A percentile compares a stretch with the other conserved stretches of the same genome.
Conservation (phyloP, 2,113 vertebrate genomes). For the Dascyllus trimaculatus region DNA sequence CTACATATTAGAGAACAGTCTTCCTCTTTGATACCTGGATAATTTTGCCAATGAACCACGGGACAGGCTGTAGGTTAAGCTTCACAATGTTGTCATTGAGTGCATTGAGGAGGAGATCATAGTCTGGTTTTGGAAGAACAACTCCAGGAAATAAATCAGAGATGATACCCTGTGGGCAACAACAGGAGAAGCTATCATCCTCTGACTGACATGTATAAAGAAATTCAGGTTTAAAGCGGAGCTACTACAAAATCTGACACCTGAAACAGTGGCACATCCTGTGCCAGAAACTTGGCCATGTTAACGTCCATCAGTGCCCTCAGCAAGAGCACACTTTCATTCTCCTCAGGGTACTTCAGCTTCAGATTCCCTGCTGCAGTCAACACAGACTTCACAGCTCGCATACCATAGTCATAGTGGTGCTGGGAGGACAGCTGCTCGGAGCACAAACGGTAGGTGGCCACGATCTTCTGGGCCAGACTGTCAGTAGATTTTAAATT, state of each 20-base stretch:
- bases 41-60: constrained; percentile 95
- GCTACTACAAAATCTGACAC: constrained; percentile 70
- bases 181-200: constrained; percentile 1
- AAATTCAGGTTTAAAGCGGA: neutral
- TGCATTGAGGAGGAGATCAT: constrained; percentile 88
- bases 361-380: constrained; percentile 95
- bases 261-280: constrained; percentile 95
- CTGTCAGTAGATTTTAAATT: constrained; percentile 70
- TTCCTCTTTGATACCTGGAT: constrained; percentile 88
- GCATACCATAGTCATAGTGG: constrained; percentile 96
- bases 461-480: constrained; percentile 95
- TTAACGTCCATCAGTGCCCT: constrained; percentile 92
- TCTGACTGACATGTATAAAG: neutral
- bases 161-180: constrained; percentile 90
- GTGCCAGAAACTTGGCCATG: constrained; percentile 94
- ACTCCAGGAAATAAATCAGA: constrained; percentile 95
- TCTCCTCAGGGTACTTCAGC: constrained; percentile 90
- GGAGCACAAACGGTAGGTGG: constrained; percentile 94
- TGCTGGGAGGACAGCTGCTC: constrained; percentile 95
- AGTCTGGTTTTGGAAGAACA: constrained; percentile 91
- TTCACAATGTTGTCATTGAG: constrained; percentile 88
- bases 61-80: constrained; percentile 90
- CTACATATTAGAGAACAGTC: neutral
- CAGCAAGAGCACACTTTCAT: constrained; percentile 90
- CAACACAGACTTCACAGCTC: constrained; percentile 95